Evolutionary conservation across 2,797 vertebrate genomes (phyloP), one percentile per base, ranked within the genome.

Genomic region (Hemibagrus guttatus): DNA sequence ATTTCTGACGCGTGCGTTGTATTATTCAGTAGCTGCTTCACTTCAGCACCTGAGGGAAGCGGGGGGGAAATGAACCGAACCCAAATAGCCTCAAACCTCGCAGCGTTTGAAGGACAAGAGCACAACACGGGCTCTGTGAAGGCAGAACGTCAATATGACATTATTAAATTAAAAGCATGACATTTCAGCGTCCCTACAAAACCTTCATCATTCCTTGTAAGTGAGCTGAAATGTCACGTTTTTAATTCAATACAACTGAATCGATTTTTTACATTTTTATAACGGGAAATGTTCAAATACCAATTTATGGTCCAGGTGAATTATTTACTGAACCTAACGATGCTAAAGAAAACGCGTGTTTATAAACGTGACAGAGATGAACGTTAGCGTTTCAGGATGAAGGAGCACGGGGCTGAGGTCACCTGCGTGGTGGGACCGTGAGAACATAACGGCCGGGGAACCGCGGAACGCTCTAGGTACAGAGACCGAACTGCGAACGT

Each of bases 91-190:
- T 26, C 12, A 80, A 80, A 16, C 79, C 79, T 17, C 79, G 9
- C 59, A 28, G 39, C 35, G 17, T n/a, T 26, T 64, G 58, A 63
- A 46, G 59, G 28, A 63, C 59, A 61, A 42, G 26, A n/a, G 59
- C 52, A 61, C 58, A 61, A 26, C 79, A 46, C 26, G n/a, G 3
- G 0, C 17, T n/a, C 39, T 64, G 16, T 81, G 63, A 49, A 63
- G n/a, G 79, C 35, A 49, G n/a, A 49, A 81, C 17, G 39, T 81
- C 79, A 49, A 81, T 81, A 81, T 6, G 35, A 28, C 35, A 42
- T 46, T 63, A 81, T 64, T 64, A 63, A 81, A 81, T 81, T 81
- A 81, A 81, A 63, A 81, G n/a, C 79, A 46, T 81, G 79, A 81
- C 79, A 81, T 81, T 81, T 81, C 78, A 16, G 78, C 58, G 0